Evolutionary conservation across 2,888 invertebrate genomes (phyloP).

Genomic region (Dasysyrphus albostriatus): DNA sequence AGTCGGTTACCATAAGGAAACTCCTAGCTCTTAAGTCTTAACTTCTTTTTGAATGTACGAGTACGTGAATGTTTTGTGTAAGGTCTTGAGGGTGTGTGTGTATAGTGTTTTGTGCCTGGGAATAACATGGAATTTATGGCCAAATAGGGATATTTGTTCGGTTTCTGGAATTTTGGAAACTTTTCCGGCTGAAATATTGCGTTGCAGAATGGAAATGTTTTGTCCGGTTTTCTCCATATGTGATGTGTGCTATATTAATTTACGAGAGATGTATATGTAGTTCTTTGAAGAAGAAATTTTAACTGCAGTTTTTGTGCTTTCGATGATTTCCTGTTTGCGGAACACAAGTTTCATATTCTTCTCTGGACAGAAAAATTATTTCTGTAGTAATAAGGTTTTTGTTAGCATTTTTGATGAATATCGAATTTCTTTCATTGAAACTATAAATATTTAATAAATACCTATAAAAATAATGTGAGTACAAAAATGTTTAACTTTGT

Average conservation of each 20-base stretch:
- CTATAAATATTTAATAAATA: too few species aligned
- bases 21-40: slow-evolving; percentile 11
- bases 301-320: not conserved
- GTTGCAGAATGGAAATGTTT: slow-evolving; percentile 20
- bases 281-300: not conserved
- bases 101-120: not conserved
- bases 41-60: not conserved
- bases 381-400: not conserved
- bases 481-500: too few species aligned
- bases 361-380: not conserved
- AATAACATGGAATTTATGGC: slow-evolving; percentile 26
- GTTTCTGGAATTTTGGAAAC: slow-evolving; percentile 22
- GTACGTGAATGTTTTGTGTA: not conserved
- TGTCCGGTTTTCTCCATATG: not conserved
- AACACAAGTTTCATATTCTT: not conserved
- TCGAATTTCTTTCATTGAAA: too few species aligned
- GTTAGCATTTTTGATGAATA: not conserved
- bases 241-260: not conserved
- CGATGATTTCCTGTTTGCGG: not conserved
- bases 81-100: not conserved
- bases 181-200: slow-evolving; percentile 18
- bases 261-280: not conserved
- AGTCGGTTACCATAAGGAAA: slow-evolving; percentile 25
- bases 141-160: slow-evolving; percentile 36
- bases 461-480: too few species aligned